phyloP scores from a whole-genome alignment of 2,797 vertebrate genomes.

The Champsocephalus esox region DNA sequence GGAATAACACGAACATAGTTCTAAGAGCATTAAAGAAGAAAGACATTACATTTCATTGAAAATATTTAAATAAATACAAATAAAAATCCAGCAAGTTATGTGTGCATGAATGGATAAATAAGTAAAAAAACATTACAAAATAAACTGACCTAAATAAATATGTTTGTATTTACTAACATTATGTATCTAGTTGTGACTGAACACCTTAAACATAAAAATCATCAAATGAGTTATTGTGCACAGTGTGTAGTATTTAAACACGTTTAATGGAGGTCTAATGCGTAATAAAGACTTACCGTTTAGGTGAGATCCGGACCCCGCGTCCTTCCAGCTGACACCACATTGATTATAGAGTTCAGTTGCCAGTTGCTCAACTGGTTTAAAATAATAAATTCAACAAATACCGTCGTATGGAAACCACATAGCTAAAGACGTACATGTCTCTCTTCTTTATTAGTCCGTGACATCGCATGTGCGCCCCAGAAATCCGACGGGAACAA shows the following conservation, averaged over 20 bases:
- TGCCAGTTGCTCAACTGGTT: constrained; percentile 72
- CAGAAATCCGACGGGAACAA: constrained; percentile 27
- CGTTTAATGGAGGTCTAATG: background rate
- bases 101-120: background rate
- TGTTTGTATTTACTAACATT: background rate
- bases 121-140: background rate
- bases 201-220: background rate
- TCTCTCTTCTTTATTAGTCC: constrained; percentile 58
- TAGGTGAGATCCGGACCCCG: constrained; percentile 88
- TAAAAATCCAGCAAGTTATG: background rate
- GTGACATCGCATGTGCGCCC: constrained; percentile 64
- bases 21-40: background rate
- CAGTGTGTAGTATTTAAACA: background rate
- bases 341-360: constrained; percentile 84
- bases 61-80: too few relatives aligned
- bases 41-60: background rate
- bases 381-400: constrained; percentile 44
- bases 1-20: background rate
- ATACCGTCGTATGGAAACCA: constrained; percentile 13
- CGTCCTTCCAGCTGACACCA: constrained; percentile 85
- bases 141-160: constrained; percentile 20
- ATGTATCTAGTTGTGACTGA: background rate
- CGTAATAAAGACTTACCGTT: constrained; percentile 78
- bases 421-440: constrained; percentile 34
- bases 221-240: background rate